Evolutionary conservation across 2,888 invertebrate genomes (phyloP).

Genomic region (Achlya flavicornis): DNA sequence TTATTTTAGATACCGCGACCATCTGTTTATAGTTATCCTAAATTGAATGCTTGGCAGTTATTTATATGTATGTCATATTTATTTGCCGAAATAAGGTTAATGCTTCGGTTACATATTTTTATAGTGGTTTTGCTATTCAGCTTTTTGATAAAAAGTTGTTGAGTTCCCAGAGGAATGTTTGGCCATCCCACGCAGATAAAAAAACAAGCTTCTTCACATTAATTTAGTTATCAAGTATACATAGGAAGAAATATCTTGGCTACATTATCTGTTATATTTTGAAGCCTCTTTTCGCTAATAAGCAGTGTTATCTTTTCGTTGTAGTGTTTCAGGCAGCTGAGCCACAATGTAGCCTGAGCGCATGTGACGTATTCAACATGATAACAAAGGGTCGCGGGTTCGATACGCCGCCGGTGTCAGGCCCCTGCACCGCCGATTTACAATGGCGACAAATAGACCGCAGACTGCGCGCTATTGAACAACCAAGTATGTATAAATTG

Average conservation of each 20-base stretch:
- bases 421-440: constrained; percentile 63
- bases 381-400: constrained; percentile 46
- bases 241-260: background rate
- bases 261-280: background rate
- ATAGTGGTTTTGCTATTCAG: too few species aligned
- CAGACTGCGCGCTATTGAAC: constrained; percentile 87
- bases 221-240: background rate
- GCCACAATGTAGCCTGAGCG: constrained; percentile 73
- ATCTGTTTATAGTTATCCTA: too few species aligned
- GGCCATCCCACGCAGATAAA: background rate
- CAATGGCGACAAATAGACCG: constrained; percentile 85
- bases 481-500: constrained; percentile 80
- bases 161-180: too few species aligned
- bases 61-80: too few species aligned
- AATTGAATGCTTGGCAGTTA: too few species aligned
- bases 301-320: constrained; percentile 12
- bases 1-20: too few species aligned
- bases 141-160: too few species aligned
- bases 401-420: constrained; percentile 39
- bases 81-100: too few species aligned
- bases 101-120: too few species aligned
- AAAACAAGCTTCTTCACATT: background rate
- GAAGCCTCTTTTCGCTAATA: constrained; percentile 8
- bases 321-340: constrained; percentile 44
- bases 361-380: constrained; percentile 81